These are phyloP conservation scores for Eulemur rufifrons DNA, from an alignment of 2,113 vertebrate species.

Conservation along the genomic window DNA sequence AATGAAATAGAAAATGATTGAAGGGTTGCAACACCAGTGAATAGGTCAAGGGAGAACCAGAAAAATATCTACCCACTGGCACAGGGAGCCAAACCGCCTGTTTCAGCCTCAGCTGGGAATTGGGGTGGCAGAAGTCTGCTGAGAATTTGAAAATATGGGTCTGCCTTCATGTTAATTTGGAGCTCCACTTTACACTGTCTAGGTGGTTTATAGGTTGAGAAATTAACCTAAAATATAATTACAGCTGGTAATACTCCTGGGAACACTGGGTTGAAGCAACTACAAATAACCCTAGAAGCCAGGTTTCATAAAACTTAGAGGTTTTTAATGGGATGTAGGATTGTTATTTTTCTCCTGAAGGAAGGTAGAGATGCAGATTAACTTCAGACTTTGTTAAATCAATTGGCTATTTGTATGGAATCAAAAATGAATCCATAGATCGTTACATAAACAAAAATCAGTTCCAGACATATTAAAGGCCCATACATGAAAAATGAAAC, in stretches of 20 bases:
- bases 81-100: not conserved
- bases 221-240: not conserved
- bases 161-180: not conserved
- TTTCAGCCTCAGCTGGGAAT: not conserved
- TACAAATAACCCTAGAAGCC: not conserved
- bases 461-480: not conserved
- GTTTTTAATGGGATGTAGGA: not conserved
- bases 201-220: not conserved
- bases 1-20: not conserved
- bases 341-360: not conserved
- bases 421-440: not conserved
- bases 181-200: not conserved
- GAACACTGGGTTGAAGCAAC: not conserved
- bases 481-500: not conserved
- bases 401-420: not conserved
- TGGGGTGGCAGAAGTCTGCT: not conserved
- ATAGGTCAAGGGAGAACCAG: not conserved
- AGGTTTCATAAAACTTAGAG: not conserved
- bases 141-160: not conserved
- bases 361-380: not conserved
- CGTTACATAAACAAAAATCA: not conserved
- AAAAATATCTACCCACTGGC: not conserved
- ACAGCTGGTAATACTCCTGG: not conserved
- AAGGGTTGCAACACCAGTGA: not conserved
- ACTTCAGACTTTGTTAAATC: not conserved